Percentiles rank a stretch among this genome's conserved stretches.
These are phyloP conservation scores for Eretmochelys imbricata DNA, from an alignment of 2,113 vertebrate genomes.

Conservation along the genomic window DNA sequence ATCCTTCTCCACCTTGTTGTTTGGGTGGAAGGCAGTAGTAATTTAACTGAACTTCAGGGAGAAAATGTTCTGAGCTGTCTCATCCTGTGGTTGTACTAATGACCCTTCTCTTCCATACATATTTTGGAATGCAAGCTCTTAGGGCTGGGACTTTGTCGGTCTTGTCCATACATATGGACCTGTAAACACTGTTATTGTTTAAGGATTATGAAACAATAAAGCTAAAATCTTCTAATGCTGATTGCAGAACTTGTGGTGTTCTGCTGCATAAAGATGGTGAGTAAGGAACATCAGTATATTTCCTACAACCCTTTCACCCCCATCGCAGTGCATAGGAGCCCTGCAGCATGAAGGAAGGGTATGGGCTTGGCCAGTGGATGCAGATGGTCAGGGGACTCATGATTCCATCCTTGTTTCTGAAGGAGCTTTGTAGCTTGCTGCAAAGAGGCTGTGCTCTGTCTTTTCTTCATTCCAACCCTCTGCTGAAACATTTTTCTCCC, in stretches of 20 bases:
- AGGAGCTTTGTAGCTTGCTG: conserved; percentile 8
- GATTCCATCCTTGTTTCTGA: conserved; percentile 13
- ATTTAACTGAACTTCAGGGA: background rate
- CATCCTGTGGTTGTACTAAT: background rate
- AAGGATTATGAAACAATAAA: no score
- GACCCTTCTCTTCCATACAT: background rate
- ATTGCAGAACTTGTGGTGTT: no score
- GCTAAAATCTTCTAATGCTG: no score
- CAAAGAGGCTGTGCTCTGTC: background rate
- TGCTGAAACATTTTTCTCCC: background rate
- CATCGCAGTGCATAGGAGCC: background rate
- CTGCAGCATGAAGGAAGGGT: background rate
- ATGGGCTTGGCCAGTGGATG: background rate
- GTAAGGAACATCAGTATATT: no score
- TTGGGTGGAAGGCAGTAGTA: background rate
- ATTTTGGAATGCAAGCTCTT: no score
- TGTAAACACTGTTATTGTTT: no score
- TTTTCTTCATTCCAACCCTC: conserved; percentile 5
- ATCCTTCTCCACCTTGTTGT: background rate
- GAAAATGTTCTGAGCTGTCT: background rate
- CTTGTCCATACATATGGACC: no score
- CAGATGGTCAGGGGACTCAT: background rate
- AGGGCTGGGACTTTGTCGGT: no score
- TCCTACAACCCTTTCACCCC: no score
- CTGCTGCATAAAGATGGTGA: no score